A percentile compares a stretch with the other conserved stretches of the same genome.
phyloP scores from a whole-genome alignment of 2,888 invertebrate species.

The Heliothis peltigera region DNA sequence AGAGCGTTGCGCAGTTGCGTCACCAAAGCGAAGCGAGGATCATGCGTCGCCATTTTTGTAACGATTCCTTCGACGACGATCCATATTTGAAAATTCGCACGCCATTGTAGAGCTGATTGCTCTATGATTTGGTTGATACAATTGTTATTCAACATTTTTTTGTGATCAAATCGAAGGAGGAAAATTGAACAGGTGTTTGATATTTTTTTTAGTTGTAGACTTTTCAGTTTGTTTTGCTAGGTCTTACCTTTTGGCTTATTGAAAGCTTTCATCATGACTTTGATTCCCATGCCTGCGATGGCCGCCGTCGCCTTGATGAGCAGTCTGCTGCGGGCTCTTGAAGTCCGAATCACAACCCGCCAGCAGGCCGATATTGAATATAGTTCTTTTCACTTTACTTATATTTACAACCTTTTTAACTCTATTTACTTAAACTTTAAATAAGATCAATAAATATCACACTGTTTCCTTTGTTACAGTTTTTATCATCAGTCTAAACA shows the following conservation, averaged over 20 bases:
- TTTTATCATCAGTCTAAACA: constrained; percentile 81
- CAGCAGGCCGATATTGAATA: constrained; percentile 60
- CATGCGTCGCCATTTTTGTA: constrained; percentile 78
- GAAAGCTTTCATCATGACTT: constrained; percentile 96
- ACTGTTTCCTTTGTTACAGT: constrained; percentile 72
- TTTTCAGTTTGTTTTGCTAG: not conserved
- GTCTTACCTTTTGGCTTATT: constrained; percentile 95
- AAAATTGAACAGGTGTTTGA: not conserved
- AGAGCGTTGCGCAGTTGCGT: constrained; percentile 81
- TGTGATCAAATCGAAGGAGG: not conserved
- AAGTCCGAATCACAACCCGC: constrained; percentile 69
- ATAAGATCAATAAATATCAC: constrained; percentile 87
- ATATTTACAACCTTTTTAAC: constrained; percentile 68
- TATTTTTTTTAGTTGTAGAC: not conserved
- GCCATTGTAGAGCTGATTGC: constrained; percentile 24
- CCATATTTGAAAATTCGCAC: constrained; percentile 59
- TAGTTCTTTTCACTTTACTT: constrained; percentile 67
- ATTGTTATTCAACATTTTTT: constrained; percentile 6
- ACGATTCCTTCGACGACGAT: constrained; percentile 60
- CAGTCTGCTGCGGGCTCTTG: constrained; percentile 76
- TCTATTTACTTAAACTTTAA: constrained; percentile 74
- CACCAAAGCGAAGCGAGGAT: constrained; percentile 71
- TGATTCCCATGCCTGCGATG: constrained; percentile 95
- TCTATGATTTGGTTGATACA: constrained; percentile 13
- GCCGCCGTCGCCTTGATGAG: constrained; percentile 81